These are phyloP conservation scores for Tenualosa thibaudeaui DNA, from an alignment of 2,797 vertebrate species.

Conservation along the genomic window DNA sequence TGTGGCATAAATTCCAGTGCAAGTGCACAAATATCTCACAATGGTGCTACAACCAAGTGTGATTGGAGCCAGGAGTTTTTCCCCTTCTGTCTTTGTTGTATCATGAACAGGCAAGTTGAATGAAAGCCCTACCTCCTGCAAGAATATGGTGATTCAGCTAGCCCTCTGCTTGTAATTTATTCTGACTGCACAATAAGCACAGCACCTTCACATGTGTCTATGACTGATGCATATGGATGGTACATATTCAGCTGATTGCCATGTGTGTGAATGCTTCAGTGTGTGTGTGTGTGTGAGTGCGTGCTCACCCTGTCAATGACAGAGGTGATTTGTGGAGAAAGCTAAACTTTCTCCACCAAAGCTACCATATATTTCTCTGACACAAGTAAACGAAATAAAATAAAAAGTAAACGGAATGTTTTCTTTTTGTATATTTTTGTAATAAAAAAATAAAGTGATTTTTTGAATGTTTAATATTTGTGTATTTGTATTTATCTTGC, in stretches of 20 bases:
- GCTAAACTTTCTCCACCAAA: slow-evolving; percentile 20
- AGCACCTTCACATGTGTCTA: slow-evolving; percentile 5
- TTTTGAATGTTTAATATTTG: background rate
- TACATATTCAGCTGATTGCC: slow-evolving; percentile 2
- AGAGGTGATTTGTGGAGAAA: slow-evolving; percentile 12
- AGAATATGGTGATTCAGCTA: background rate
- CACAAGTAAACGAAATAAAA: background rate
- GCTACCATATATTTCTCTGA: slow-evolving; percentile 19
- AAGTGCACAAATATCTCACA: slow-evolving; percentile 34
- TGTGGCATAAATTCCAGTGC: background rate
- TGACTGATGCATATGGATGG: background rate
- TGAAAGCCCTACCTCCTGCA: slow-evolving; percentile 22
- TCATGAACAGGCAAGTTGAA: background rate
- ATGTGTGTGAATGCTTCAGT: slow-evolving; percentile 7
- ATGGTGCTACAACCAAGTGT: slow-evolving; percentile 39
- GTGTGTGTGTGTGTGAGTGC: background rate
- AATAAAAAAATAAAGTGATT: slow-evolving; percentile 10
- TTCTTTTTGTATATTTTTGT: slow-evolving; percentile 27
- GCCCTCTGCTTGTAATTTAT: slow-evolving; percentile 6
- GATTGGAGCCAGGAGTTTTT: background rate
- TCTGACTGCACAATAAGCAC: slow-evolving; percentile 2
- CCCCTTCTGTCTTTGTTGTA: background rate
- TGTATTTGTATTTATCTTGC: background rate
- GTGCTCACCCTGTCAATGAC: background rate
- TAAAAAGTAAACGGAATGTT: slow-evolving; percentile 9